These are phyloP conservation scores for Hirtodrosophila confusa DNA, from an alignment of 2,888 invertebrate genomes.

Conservation along the genomic window DNA sequence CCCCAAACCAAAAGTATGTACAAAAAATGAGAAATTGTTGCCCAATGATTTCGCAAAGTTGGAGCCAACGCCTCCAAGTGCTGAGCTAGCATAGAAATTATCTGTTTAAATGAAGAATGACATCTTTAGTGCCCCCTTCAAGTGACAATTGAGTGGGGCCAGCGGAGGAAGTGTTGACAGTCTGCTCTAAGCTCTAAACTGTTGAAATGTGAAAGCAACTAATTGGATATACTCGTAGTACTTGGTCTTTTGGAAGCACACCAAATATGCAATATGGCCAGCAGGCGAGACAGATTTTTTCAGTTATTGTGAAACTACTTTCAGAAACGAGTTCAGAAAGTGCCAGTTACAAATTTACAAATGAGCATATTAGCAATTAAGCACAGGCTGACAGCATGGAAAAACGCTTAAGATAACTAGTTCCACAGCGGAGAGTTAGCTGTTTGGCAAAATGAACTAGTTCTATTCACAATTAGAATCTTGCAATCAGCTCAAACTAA, in stretches of 20 bases:
- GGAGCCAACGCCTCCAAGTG: conserved; percentile 15
- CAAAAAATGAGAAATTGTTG: conserved; percentile 19
- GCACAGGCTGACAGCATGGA: not conserved
- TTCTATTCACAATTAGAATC: too few species aligned
- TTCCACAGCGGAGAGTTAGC: conserved; percentile 12
- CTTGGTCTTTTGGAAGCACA: conserved; percentile 21
- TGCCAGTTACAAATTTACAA: conserved; percentile 2
- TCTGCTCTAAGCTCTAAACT: conserved; percentile 44
- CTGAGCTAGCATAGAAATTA: conserved; percentile 54
- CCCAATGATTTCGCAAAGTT: conserved; percentile 48
- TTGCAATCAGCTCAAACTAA: too few species aligned
- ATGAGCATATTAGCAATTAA: conserved; percentile 8
- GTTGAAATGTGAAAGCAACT: conserved; percentile 69
- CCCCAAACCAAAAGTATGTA: not conserved
- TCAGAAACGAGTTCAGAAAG: conserved; percentile 20
- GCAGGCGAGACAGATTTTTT: conserved; percentile 13
- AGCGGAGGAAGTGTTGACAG: conserved; percentile 56
- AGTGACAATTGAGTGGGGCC: conserved; percentile 46
- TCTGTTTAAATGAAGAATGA: conserved; percentile 68
- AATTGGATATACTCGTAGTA: conserved; percentile 47
- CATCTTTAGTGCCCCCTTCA: conserved; percentile 63
- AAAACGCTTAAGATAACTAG: not conserved
- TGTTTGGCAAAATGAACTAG: not conserved
- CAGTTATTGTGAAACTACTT: conserved; percentile 17
- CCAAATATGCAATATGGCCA: conserved; percentile 19